Percentiles rank a stretch among this genome's conserved stretches.
These are phyloP conservation scores for Anhinga rufa DNA, from an alignment of 2,113 vertebrate species.

Conservation along the genomic window DNA sequence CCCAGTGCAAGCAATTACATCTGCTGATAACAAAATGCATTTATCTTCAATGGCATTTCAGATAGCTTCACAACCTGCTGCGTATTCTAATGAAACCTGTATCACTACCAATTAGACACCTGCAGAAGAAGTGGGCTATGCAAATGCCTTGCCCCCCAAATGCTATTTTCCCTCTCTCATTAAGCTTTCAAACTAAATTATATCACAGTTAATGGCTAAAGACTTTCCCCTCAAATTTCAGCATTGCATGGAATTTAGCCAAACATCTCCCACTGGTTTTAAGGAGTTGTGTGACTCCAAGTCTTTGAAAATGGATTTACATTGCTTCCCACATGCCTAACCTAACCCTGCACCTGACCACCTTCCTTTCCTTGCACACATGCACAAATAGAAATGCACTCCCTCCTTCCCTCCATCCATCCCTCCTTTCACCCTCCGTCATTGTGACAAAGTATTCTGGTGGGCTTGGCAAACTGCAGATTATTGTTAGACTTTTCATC, in stretches of 20 bases:
- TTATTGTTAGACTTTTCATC: constrained; percentile 45
- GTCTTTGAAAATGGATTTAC: not conserved
- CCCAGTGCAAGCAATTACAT: not conserved
- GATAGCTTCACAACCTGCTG: constrained; percentile 34
- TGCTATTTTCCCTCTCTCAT: constrained; percentile 39
- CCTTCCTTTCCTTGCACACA: not conserved
- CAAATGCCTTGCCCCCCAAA: constrained; percentile 25
- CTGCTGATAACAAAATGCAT: constrained; percentile 27
- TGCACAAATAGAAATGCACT: not conserved
- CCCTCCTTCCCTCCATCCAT: not conserved
- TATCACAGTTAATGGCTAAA: constrained; percentile 18
- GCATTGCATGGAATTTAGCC: not conserved
- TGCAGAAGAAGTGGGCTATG: constrained; percentile 46
- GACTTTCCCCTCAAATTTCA: constrained; percentile 7
- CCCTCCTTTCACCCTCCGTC: not conserved
- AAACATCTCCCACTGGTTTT: not conserved
- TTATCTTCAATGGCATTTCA: constrained; percentile 17
- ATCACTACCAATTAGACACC: constrained; percentile 58
- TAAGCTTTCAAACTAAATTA: constrained; percentile 54
- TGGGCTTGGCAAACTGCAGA: not conserved
- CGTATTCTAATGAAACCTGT: constrained; percentile 50
- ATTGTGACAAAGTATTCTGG: not conserved
- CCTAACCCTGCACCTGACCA: not conserved
- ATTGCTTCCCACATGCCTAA: not conserved
- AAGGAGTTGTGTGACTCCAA: not conserved